Base-by-base conservation (phyloP, 2,113 vertebrate genomes). In the Coreoperca whiteheadi region DNA sequence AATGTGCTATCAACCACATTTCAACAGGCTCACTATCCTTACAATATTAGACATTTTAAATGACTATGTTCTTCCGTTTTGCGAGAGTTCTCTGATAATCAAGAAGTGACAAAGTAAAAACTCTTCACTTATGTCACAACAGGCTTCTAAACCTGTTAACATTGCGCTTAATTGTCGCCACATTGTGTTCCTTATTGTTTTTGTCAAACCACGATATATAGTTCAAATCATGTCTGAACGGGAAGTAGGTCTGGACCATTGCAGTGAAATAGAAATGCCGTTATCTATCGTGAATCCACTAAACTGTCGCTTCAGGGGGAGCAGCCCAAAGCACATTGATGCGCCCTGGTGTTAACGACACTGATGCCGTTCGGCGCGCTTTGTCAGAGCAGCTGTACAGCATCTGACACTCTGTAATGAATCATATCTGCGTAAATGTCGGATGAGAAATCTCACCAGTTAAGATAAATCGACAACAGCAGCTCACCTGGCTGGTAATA, bases 301-400 rank as follows among this genome's bases (percentile, higher is more conserved):
- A 43, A 3, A 67, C 39, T 50, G 68, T 41, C 3, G 64, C 84
- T 82, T 34, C 25, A 25, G 34, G 23, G 34, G 57, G 56, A 61
- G 56, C 6, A 60, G 46, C 41, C 34, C 48, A 28, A 37, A 23
- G 53, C 23, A 25, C 53, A 51, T 14, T 54, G 63, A 57, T 67
- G 87, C 86, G 79, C 65, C 83, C 77, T 54, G 77, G 64, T 82
- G 88, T 75, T 88, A 71, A 76, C 66, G 32, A 43, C 63, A 43
- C 66, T 46, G 68, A 18, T 54, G 59, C 60, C 20, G 60, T 3
- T 64, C 65, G 68, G 61, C 65, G 46, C 87, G 74, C 77, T 89
- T 76, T 67, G 63, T 46, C 66, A 43, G 50, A 79, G 77, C 88
- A 86, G 89, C 75, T 87, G 85, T 82, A 79, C 76, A 80, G 34